phyloP scores from a whole-genome alignment of 2,888 invertebrate genomes.

The Tenthredo notha region DNA sequence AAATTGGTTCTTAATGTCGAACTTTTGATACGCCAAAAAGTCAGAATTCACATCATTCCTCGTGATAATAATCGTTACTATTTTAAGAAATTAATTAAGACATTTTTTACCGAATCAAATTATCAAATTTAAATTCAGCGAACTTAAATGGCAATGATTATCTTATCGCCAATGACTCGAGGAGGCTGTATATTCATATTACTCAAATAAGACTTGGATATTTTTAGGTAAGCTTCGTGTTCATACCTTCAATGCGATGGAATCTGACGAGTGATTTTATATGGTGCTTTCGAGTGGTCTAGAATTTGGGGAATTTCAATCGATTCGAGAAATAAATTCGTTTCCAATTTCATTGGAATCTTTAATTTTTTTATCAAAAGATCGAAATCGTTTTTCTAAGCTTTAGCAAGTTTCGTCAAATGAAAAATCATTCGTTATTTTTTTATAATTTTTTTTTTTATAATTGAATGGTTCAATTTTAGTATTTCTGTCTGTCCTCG shows the following conservation, averaged over 20 bases:
- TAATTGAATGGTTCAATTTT: background rate
- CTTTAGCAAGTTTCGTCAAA: background rate
- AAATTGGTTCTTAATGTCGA: constrained; percentile 40
- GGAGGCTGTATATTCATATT: background rate
- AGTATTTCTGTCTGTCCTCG: background rate
- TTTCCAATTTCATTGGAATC: background rate
- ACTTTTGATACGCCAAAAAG: background rate
- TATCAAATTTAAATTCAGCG: background rate
- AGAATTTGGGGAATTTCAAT: background rate
- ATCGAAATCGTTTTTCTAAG: background rate
- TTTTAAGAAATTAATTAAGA: background rate
- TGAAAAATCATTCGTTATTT: background rate
- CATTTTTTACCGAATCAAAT: background rate
- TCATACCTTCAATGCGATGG: background rate
- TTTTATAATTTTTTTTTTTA: background rate
- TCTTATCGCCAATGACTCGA: background rate
- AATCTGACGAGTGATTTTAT: constrained; percentile 10
- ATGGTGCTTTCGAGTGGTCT: background rate
- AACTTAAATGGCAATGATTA: background rate
- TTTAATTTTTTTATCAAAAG: background rate
- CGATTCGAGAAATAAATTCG: background rate
- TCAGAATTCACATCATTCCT: background rate
- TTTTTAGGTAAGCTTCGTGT: constrained; percentile 6
- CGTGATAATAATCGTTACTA: background rate
- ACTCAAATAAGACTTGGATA: constrained; percentile 2